These are phyloP conservation scores for Caenorhabditis virilis DNA, from an alignment of 2,888 invertebrate species.

Conservation along the genomic window DNA sequence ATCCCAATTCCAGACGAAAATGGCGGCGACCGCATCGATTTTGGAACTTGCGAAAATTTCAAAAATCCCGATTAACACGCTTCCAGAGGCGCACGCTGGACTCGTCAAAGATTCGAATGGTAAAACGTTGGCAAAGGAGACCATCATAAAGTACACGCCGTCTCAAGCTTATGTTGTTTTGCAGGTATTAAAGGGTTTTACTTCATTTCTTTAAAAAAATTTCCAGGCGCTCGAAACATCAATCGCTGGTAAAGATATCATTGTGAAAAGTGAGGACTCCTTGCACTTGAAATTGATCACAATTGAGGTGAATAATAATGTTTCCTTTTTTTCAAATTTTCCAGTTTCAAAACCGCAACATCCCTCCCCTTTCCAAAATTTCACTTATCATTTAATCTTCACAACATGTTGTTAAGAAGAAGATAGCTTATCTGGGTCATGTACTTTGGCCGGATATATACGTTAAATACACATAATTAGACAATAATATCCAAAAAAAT, in stretches of 20 bases:
- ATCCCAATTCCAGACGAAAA: too few relatives aligned
- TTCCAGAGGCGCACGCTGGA: constrained; percentile 25
- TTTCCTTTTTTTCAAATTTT: neutral
- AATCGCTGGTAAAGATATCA: constrained; percentile 42
- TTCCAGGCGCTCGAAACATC: constrained; percentile 27
- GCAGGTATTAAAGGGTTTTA: too few relatives aligned
- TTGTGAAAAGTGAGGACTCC: constrained; percentile 50
- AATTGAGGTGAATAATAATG: constrained; percentile 60
- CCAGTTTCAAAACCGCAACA: neutral
- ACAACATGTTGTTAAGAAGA: neutral
- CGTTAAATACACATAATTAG: neutral
- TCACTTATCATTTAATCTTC: neutral
- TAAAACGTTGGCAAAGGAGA: constrained; percentile 54
- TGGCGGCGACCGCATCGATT: too few relatives aligned
- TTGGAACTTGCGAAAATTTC: neutral
- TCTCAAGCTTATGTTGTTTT: constrained; percentile 62
- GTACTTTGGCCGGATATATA: neutral
- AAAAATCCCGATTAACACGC: neutral
- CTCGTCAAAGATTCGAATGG: constrained; percentile 34
- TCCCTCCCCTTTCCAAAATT: neutral
- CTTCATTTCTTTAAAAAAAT: neutral
- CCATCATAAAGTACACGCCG: constrained; percentile 59
- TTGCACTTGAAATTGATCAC: constrained; percentile 57
- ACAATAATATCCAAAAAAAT: neutral
- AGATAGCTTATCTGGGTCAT: neutral